Percentiles rank a stretch among this genome's conserved stretches.
phyloP scores from a whole-genome alignment of 2,113 vertebrate species.

The Cyanistes caeruleus region DNA sequence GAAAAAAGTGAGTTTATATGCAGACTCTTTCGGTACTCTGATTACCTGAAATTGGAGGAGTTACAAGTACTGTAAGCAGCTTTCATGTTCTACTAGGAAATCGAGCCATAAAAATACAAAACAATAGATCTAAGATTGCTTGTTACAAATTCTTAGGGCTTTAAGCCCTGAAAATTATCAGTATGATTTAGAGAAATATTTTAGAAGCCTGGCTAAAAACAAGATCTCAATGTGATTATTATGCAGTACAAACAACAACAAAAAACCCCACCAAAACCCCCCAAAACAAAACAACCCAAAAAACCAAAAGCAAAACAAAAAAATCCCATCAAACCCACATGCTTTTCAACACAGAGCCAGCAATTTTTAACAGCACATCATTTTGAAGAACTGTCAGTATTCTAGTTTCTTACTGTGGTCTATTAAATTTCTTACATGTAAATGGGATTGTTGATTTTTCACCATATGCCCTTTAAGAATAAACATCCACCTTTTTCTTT shows the following conservation, averaged over 20 bases:
- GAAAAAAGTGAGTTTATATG: neutral
- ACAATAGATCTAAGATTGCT: neutral
- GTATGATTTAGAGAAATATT: conserved; percentile 29
- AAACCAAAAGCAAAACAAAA: neutral
- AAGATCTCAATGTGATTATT: conserved; percentile 38
- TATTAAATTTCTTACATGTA: conserved; percentile 47
- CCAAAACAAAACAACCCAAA: neutral
- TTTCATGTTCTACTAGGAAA: neutral
- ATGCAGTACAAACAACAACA: neutral
- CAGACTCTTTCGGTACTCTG: neutral
- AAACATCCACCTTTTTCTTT: conserved; percentile 15
- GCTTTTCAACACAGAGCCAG: conserved; percentile 11
- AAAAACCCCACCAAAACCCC: accelerated
- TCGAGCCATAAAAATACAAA: neutral
- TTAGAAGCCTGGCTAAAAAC: conserved; percentile 50
- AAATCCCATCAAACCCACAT: neutral
- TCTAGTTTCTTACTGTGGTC: conserved; percentile 13
- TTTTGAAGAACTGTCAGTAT: conserved; percentile 18
- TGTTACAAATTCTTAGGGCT: neutral
- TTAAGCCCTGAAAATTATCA: conserved; percentile 30
- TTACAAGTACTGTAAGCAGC: neutral
- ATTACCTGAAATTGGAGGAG: neutral
- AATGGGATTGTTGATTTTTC: conserved; percentile 39
- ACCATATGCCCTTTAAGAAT: conserved; percentile 42
- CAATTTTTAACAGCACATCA: conserved; percentile 17